Evolutionary conservation across 2,888 invertebrate genomes (phyloP).

Genomic region (Sinotaia quadrata): DNA sequence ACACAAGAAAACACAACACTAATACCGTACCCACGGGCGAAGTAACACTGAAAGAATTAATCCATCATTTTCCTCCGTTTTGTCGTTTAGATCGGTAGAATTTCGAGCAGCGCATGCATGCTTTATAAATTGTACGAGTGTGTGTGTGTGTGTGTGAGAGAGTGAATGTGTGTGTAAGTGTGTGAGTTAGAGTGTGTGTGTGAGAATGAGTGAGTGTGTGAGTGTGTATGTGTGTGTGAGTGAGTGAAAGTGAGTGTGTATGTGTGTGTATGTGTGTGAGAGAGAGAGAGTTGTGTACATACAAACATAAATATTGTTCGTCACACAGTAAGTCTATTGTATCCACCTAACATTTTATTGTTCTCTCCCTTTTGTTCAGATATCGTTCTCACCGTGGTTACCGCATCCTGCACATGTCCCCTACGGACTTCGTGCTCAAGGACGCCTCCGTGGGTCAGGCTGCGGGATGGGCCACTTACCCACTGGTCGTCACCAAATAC

Average conservation of each 20-base stretch:
- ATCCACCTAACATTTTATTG: too few relatives aligned
- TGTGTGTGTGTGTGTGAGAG: too few relatives aligned
- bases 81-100: too few relatives aligned
- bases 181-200: not conserved
- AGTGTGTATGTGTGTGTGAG: not conserved
- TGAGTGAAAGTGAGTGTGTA: not conserved
- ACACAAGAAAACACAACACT: too few relatives aligned
- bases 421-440: slow-evolving; percentile 51
- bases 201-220: not conserved
- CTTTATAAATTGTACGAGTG: too few relatives aligned
- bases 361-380: too few relatives aligned
- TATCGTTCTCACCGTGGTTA: slow-evolving; percentile 51
- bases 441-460: slow-evolving; percentile 46
- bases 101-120: too few relatives aligned
- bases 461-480: slow-evolving; percentile 60
- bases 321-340: not conserved
- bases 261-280: not conserved
- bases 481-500: slow-evolving; percentile 58
- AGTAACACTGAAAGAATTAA: too few relatives aligned
- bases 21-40: too few relatives aligned
- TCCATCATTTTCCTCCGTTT: too few relatives aligned
- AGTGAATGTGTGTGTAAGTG: not conserved
- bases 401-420: slow-evolving; percentile 47
- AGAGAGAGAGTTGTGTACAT: not conserved
- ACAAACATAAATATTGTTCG: not conserved